These are phyloP conservation scores for Drosophila neocordata DNA, from an alignment of 1,140 invertebrate species.

Conservation along the genomic window DNA sequence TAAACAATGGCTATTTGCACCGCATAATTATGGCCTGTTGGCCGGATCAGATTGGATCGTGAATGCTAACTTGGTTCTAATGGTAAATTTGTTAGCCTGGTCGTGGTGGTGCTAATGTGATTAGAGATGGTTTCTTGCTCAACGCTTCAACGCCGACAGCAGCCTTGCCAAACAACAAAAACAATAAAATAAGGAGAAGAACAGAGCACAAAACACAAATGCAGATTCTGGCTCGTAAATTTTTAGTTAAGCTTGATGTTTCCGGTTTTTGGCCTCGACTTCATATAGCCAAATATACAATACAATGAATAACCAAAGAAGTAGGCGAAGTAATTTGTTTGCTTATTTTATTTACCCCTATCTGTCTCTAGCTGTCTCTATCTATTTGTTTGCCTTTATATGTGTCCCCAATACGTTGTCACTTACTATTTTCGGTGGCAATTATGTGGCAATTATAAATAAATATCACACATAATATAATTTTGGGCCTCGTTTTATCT, in stretches of 20 bases:
- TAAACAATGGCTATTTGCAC: slow-evolving; percentile 57
- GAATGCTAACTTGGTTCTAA: slow-evolving; percentile 51
- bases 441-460: slow-evolving; percentile 73
- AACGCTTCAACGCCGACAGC: slow-evolving; percentile 45
- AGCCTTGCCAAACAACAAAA: slow-evolving; percentile 35
- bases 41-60: slow-evolving; percentile 19
- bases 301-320: background rate
- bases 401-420: slow-evolving; percentile 62
- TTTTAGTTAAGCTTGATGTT: slow-evolving; percentile 42
- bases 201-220: slow-evolving; percentile 10
- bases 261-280: slow-evolving; percentile 56
- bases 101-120: slow-evolving; percentile 69
- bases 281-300: slow-evolving; percentile 7
- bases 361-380: background rate
- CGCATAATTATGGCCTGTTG: slow-evolving; percentile 58
- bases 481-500: slow-evolving; percentile 40
- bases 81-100: slow-evolving; percentile 62
- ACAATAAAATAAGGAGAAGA: background rate
- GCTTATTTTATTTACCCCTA: background rate
- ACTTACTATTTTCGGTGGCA: slow-evolving; percentile 65
- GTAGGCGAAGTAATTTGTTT: slow-evolving; percentile 9
- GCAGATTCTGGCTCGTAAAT: slow-evolving; percentile 57
- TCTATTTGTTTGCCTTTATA: background rate
- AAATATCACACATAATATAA: slow-evolving; percentile 29
- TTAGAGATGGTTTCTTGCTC: slow-evolving; percentile 63